Evolutionary conservation across 2,888 invertebrate species (phyloP).

Genomic region (Oscheius myriophilus): DNA sequence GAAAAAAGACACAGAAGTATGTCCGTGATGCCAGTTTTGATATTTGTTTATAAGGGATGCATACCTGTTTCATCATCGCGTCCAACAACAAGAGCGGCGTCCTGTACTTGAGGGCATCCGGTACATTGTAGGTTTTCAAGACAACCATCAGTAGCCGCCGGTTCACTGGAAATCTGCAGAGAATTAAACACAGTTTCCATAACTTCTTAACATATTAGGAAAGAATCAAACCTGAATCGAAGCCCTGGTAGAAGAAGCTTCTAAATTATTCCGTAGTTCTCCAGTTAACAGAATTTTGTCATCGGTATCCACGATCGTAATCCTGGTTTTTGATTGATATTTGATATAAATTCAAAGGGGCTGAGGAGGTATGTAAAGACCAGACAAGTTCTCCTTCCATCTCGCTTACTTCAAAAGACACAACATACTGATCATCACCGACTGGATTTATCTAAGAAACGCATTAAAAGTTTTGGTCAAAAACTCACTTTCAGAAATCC

Average conservation of each 20-base stretch:
- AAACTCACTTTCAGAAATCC: slow-evolving; percentile 56
- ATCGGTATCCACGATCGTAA: slow-evolving; percentile 53
- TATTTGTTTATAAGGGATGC: too few relatives aligned
- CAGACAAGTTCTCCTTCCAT: slow-evolving; percentile 43
- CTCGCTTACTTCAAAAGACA: slow-evolving; percentile 46
- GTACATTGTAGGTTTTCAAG: slow-evolving; percentile 38
- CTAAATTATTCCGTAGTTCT: slow-evolving; percentile 47
- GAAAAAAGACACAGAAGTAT: too few relatives aligned
- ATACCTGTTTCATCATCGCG: slow-evolving; percentile 43
- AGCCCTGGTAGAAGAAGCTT: slow-evolving; percentile 49
- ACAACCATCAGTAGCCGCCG: slow-evolving; percentile 41
- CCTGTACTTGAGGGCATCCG: slow-evolving; percentile 45
- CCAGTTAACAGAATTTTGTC: slow-evolving; percentile 55
- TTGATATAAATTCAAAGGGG: slow-evolving; percentile 29
- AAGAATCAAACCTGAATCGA: slow-evolving; percentile 31
- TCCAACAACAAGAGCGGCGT: slow-evolving; percentile 55
- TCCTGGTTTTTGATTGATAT: slow-evolving; percentile 27
- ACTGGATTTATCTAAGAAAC: slow-evolving; percentile 39
- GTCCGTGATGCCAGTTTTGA: too few relatives aligned
- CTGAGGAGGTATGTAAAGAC: slow-evolving; percentile 51
- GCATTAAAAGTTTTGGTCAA: not conserved
- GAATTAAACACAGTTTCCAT: not conserved
- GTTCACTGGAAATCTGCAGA: slow-evolving; percentile 45
- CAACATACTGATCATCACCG: slow-evolving; percentile 48
- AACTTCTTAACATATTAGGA: not conserved